phyloP scores from a whole-genome alignment of 2,113 vertebrate species.

The Petroica traversi region DNA sequence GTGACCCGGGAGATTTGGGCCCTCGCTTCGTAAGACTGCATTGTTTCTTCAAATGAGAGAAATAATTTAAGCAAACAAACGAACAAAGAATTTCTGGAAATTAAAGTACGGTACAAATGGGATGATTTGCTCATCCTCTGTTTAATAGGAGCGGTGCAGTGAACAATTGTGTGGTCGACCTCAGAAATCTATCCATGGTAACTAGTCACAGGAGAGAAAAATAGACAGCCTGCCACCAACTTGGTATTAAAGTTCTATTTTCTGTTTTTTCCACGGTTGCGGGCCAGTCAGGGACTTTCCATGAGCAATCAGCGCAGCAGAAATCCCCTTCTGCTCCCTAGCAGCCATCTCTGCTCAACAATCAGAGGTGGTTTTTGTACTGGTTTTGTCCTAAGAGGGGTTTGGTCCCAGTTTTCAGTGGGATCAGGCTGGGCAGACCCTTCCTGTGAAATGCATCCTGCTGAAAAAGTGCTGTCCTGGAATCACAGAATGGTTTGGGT shows the following conservation, averaged over 20 bases:
- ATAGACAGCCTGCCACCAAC: slow-evolving; percentile 42
- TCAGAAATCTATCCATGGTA: slow-evolving; percentile 63
- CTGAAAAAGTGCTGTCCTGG: not conserved
- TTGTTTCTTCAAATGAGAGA: slow-evolving; percentile 61
- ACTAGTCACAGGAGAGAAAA: slow-evolving; percentile 44
- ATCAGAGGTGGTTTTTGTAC: not conserved
- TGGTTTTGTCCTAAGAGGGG: not conserved
- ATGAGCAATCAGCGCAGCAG: not conserved
- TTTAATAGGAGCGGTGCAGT: not conserved
- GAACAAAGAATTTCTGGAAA: slow-evolving; percentile 60
- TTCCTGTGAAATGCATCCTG: accelerated
- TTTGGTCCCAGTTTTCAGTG: not conserved
- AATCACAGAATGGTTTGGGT: not conserved
- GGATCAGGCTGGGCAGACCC: not conserved
- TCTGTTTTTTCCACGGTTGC: not conserved
- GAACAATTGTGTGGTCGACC: slow-evolving; percentile 44
- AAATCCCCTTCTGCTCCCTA: slow-evolving; percentile 27
- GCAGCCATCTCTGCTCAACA: not conserved
- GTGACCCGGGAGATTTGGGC: slow-evolving; percentile 30
- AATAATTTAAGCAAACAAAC: slow-evolving; percentile 64
- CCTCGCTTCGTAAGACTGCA: not conserved
- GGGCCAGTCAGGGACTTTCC: slow-evolving; percentile 45
- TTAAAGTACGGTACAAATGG: not conserved
- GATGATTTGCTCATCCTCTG: slow-evolving; percentile 37
- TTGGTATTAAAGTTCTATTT: slow-evolving; percentile 39